phyloP scores from a whole-genome alignment of 2,113 vertebrate species.

The Anoura caudifer region DNA sequence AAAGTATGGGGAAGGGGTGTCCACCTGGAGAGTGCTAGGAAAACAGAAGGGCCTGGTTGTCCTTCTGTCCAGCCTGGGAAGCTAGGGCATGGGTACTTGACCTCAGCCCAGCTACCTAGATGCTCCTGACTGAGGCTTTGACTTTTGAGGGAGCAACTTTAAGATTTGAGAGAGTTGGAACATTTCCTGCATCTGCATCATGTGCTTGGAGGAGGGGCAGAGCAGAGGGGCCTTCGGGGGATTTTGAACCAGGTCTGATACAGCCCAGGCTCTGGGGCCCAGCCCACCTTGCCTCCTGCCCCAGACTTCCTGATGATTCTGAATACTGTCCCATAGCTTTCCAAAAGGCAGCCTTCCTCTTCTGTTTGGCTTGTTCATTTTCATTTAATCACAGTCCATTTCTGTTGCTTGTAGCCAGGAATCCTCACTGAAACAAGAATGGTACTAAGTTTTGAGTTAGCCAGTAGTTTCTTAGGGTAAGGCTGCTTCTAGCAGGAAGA shows the following conservation, averaged over 20 bases:
- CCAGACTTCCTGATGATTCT: neutral
- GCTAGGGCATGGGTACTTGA: too few species aligned
- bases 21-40: neutral
- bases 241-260: neutral
- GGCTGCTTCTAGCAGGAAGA: neutral
- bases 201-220: neutral
- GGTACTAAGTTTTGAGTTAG: neutral
- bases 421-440: neutral
- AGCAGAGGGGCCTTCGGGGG: neutral
- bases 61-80: neutral
- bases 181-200: neutral
- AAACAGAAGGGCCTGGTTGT: neutral
- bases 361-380: neutral
- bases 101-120: neutral
- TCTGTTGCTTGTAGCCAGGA: neutral
- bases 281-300: neutral
- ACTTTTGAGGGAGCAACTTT: neutral
- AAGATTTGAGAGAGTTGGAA: neutral
- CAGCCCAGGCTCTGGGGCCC: neutral
- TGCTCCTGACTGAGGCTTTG: neutral
- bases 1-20: neutral
- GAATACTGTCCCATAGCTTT: neutral
- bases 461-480: neutral
- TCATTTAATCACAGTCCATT: neutral
- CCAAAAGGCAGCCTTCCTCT: neutral